Evolutionary conservation across 2,113 vertebrate genomes (phyloP), one percentile per base, ranked within the genome.

Genomic region (Polypterus bichir): DNA sequence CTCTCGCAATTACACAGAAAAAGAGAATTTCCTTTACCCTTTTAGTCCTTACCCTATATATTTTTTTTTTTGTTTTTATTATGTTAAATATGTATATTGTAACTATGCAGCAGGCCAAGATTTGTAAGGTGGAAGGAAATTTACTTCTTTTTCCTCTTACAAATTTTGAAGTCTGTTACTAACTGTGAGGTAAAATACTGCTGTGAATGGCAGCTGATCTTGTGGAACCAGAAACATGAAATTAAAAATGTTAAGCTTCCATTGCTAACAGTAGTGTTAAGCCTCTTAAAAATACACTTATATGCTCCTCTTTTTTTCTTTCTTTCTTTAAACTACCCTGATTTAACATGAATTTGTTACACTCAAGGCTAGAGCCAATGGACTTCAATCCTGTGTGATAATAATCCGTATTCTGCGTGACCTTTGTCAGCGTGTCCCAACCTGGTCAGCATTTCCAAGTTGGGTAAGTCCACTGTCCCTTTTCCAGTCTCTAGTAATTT

Each of bases 331-430:
- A 64, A 27, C 9, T 46, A 47, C 10, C 27, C 70, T 83, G 71
- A 79, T 81, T 86, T 86, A 87, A 88, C 65, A 79, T 89, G 85
- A 81, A 89, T 91, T 83, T 89, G 80, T 92, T 91, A 79, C 82
- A 83, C 88, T 92, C 81, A 96, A 99, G 96, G 96, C 96, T 91
- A 97, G 94, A 88, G 96, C 96, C 81, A 99, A 98, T 68, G 96
- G 95, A 70, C 91, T 99, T 66, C 96, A 99, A 73, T 98, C 96
- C 75, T 99, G 96, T 74, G 96, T 98, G 80, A 79, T 99, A 83
- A 90, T 97, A 80, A 99, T 99, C 81, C 92, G 94, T 63, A 95
- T 99, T 77, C 92, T 99, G 69, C 83, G 95, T 74, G 96, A 99
- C 70, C 93, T 99, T 11, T 98, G 96, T 81, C 93, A 98, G 47